Conservation (phyloP, 2,888 invertebrate species). For the Ditylenchus weischeri region DNA sequence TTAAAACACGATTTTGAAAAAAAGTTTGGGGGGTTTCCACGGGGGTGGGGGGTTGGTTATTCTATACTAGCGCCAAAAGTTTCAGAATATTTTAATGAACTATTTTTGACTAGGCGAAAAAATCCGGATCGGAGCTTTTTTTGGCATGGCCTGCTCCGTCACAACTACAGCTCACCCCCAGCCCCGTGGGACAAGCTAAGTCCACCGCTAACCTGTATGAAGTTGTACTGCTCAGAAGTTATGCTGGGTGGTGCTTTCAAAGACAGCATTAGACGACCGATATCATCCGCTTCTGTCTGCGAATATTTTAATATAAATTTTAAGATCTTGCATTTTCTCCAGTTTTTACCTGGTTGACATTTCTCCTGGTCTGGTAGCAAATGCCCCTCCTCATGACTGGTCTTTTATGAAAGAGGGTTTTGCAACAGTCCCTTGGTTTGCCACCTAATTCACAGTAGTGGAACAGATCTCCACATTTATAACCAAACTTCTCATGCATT, state of each 20-base stretch:
- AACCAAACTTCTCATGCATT: conserved; percentile 52
- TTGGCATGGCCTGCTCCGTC: no score
- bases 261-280: conserved; percentile 48
- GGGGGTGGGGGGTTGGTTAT: no score
- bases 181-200: no score
- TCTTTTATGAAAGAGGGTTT: conserved; percentile 40
- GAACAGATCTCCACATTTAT: conserved; percentile 52
- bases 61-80: no score
- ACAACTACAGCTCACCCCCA: no score
- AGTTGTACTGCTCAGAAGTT: conserved; percentile 44
- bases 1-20: no score
- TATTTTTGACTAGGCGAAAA: no score
- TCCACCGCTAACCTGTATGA: conserved; percentile 42
- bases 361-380: conserved; percentile 46
- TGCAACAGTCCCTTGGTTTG: conserved; percentile 45
- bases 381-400: conserved; percentile 52
- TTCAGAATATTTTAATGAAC: no score
- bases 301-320: neutral
- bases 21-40: no score
- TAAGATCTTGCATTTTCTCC: no score
- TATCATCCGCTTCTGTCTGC: conserved; percentile 55
- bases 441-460: conserved; percentile 49
- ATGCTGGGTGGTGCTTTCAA: conserved; percentile 46
- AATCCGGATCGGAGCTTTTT: no score
- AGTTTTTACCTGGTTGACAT: conserved; percentile 42